Evolutionary conservation across 1,140 invertebrate species (phyloP).

Genomic region (Arctopsyche grandis): DNA sequence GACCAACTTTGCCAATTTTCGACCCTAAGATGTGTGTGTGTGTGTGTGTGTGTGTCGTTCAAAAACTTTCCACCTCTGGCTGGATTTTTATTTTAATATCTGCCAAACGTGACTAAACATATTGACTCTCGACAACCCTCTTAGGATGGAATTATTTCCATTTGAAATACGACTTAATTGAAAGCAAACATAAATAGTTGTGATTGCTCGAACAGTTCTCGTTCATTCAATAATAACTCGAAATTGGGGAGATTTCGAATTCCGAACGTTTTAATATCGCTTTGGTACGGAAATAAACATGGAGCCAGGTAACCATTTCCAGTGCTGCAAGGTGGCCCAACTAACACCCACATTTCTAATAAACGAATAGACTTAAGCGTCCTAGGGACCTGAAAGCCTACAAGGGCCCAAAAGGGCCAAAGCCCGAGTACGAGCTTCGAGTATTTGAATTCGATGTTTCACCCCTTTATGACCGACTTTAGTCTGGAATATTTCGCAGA

Average conservation of each 20-base stretch:
- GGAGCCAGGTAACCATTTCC: background rate
- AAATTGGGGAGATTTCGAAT: background rate
- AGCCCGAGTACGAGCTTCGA: background rate
- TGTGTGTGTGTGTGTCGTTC: too few species aligned
- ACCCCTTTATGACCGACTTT: background rate
- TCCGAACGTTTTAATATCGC: background rate
- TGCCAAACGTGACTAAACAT: too few species aligned
- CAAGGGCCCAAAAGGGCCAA: background rate
- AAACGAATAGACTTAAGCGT: slow-evolving; percentile 6
- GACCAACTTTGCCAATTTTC: background rate
- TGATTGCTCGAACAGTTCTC: too few species aligned
- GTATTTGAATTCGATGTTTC: slow-evolving; percentile 8
- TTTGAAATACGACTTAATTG: too few species aligned
- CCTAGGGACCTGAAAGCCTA: background rate
- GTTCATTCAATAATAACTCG: too few species aligned
- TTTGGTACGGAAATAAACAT: background rate
- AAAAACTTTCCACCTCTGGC: background rate
- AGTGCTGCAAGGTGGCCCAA: background rate
- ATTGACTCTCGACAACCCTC: too few species aligned
- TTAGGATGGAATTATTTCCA: too few species aligned
- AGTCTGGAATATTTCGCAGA: too few species aligned
- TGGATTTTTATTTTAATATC: too few species aligned
- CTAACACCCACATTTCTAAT: background rate
- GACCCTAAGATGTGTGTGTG: background rate
- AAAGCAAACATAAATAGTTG: too few species aligned